Evolutionary conservation across 1,140 invertebrate genomes (phyloP).

Genomic region (Leptinotarsa undecemlineata): DNA sequence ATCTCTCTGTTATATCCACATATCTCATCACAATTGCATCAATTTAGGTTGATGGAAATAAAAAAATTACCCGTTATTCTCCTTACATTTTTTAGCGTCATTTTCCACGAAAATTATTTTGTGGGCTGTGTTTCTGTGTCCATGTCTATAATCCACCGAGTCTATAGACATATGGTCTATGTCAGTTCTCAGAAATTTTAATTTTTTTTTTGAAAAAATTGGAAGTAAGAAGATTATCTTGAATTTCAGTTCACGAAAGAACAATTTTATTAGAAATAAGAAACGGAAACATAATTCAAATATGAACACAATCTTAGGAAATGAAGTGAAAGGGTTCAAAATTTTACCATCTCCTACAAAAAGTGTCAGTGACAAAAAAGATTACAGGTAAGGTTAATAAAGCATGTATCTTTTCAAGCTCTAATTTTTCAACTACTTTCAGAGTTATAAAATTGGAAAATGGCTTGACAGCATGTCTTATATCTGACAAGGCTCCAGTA

Average conservation of each 20-base stretch:
- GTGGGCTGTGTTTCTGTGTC: too few species aligned
- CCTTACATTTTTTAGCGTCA: too few species aligned
- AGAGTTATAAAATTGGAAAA: constrained; percentile 69
- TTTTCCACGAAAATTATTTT: too few species aligned
- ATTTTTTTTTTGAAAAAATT: background rate
- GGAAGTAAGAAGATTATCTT: background rate
- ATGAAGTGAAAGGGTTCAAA: constrained; percentile 30
- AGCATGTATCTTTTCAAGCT: background rate
- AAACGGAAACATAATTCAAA: background rate
- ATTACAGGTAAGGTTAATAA: constrained; percentile 56
- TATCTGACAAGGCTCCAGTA: constrained; percentile 60
- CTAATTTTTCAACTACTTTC: constrained; percentile 38
- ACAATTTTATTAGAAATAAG: background rate
- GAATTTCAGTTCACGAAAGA: background rate
- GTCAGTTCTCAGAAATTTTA: background rate
- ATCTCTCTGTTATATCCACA: too few species aligned
- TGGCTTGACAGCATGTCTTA: constrained; percentile 69
- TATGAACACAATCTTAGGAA: background rate
- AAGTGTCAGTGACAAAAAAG: constrained; percentile 64
- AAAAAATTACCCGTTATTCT: too few species aligned
- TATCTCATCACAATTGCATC: too few species aligned
- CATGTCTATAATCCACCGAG: too few species aligned
- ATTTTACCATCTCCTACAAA: constrained; percentile 59
- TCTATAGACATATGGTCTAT: background rate
- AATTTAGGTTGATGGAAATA: too few species aligned